These are phyloP conservation scores for Sphenopsis melanotis DNA, from an alignment of 2,797 vertebrate species.

Conservation along the genomic window DNA sequence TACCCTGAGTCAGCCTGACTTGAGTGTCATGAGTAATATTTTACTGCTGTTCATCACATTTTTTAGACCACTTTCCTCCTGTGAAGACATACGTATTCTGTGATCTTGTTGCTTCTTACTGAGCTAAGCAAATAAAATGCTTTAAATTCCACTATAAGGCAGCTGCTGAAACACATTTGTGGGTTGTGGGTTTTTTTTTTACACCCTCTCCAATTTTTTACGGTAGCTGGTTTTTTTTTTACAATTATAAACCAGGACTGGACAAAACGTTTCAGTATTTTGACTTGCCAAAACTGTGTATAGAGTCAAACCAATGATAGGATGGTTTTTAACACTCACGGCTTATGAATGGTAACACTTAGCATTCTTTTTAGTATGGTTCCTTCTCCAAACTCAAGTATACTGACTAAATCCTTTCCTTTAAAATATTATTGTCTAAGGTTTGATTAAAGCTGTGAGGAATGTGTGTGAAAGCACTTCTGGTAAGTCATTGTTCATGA, in stretches of 20 bases:
- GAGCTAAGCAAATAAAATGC: not conserved
- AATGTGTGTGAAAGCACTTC: constrained; percentile 45
- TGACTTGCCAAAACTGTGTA: not conserved
- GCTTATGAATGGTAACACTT: not conserved
- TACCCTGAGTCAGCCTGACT: not conserved
- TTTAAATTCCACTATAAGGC: not conserved
- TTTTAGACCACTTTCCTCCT: not conserved
- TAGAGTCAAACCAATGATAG: not conserved
- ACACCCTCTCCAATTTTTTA: not conserved
- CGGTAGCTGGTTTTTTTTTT: not conserved
- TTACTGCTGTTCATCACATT: not conserved
- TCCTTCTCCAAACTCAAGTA: not conserved
- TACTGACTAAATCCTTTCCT: constrained; percentile 1
- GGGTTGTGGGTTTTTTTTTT: not conserved
- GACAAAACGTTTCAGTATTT: not conserved
- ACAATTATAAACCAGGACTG: not conserved
- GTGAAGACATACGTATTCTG: not conserved
- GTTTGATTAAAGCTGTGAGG: constrained; percentile 31
- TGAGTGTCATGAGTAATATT: not conserved
- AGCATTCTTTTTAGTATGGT: not conserved
- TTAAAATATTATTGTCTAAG: not conserved
- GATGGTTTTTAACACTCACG: not conserved
- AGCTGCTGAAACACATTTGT: not conserved
- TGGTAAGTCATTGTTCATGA: constrained; percentile 41
- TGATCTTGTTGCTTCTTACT: not conserved